Base-by-base conservation (phyloP, 2,797 vertebrate species). In the Crocidura indochinensis region DNA sequence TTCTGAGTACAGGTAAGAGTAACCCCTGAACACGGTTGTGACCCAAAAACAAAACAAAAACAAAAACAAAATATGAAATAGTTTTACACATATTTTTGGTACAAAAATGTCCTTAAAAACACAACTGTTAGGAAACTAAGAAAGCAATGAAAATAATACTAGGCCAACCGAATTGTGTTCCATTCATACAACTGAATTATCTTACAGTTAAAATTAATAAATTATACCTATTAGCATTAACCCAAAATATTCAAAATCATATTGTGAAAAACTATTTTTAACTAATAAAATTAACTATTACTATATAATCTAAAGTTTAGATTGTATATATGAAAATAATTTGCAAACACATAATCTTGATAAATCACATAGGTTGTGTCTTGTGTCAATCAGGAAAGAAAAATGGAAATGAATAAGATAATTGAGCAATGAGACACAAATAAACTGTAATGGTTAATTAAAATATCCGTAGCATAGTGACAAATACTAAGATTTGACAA, bases 371-470 rank as follows among this genome's bases (percentile, higher is more conserved):
- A 44, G 8, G 29, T 1, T 62, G 49, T 68, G 11, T 51, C 10
- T 91, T 86, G 11, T 51, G 14, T 91, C 84, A 46, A 60, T 91
- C n/a, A 49, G 12, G 9, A 69, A 10, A 60, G 15, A 62, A 84
- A 2, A 17, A 88, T 0, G n/a, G 14, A 81, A 95, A 64, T 56
- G 14, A 2, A 94, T 1, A 27, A 7, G 1, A 0, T 1, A 86
- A 72, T 5, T 79, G 68, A 95, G 5, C 4, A 93, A 1, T 73
- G 38, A 12, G 8, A 81, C 8, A 60, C 60, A 79, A 82, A 29
- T 86, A 19, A 47, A 69, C 10, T 74, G 1, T n/a, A 84, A 74
- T 64, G 12, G 47, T 89, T 77, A 82, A 93, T 75, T 88, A 78
- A 84, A 92, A 46, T 72, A 78, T 47, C 31, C 78, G 10, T 69